Evolutionary conservation across 2,797 vertebrate genomes (phyloP).

Genomic region (Tinamus major): DNA sequence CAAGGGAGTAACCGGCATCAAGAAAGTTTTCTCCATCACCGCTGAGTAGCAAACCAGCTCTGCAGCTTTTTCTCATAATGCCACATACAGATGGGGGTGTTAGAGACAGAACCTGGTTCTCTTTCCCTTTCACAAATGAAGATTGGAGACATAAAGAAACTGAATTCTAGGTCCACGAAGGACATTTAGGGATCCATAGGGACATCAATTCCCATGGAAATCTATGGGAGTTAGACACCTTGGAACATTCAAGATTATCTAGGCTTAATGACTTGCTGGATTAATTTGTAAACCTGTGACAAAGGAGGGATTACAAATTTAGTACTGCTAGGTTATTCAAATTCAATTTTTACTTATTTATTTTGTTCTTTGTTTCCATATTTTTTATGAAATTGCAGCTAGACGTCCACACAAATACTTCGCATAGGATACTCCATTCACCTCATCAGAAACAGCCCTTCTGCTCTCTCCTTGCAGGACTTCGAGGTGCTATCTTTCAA

Average conservation of each 20-base stretch:
- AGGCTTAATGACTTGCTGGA: background rate
- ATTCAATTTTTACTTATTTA: background rate
- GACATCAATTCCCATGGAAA: accelerated
- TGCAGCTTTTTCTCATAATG: background rate
- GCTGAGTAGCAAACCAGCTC: background rate
- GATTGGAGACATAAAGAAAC: background rate
- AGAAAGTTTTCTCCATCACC: background rate
- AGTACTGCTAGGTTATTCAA: background rate
- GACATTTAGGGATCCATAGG: background rate
- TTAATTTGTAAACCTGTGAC: background rate
- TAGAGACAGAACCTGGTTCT: background rate
- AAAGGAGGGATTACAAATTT: background rate
- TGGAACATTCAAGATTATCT: accelerated
- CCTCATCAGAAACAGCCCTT: background rate
- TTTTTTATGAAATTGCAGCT: background rate
- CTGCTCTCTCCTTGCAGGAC: background rate
- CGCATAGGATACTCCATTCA: background rate
- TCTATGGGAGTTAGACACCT: background rate
- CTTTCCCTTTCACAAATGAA: background rate
- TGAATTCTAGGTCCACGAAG: background rate
- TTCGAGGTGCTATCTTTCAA: background rate
- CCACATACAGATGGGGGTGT: background rate
- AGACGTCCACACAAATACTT: background rate
- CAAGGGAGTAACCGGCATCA: background rate
- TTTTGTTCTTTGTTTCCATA: background rate